Percentiles rank a stretch among this genome's conserved stretches.
Conservation (phyloP, 1,140 invertebrate genomes). For the Apocrypta bakeri region DNA sequence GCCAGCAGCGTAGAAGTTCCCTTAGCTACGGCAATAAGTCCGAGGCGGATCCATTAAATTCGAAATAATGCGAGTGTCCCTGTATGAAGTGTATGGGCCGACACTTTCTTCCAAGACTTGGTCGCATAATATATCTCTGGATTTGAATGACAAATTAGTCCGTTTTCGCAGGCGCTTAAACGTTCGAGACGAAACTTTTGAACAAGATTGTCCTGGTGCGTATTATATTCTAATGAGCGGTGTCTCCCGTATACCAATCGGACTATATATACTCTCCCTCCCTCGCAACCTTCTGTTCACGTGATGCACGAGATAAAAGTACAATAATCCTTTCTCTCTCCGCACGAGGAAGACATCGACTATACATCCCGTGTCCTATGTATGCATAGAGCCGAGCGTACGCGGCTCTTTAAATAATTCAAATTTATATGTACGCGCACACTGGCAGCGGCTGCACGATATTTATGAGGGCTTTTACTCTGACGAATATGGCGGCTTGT, state of each 20-base stretch:
- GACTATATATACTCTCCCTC: not conserved
- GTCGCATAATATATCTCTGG: not conserved
- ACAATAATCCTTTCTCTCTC: conserved; percentile 15
- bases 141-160: conserved; percentile 30
- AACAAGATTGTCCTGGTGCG: not conserved
- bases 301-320: conserved; percentile 13
- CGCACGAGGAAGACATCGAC: not conserved
- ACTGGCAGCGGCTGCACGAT: conserved; percentile 15
- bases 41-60: not conserved
- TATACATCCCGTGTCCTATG: not conserved
- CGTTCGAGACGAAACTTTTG: not conserved
- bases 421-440: conserved; percentile 24
- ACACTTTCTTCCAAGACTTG: not conserved
- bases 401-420: conserved; percentile 15
- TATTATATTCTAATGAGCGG: conserved; percentile 29
- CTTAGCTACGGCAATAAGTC: not conserved
- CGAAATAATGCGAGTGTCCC: not conserved
- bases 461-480: conserved; percentile 35
- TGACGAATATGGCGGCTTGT: conserved; percentile 15
- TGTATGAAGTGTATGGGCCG: not conserved
- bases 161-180: not conserved
- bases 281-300: not conserved
- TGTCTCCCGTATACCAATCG: not conserved
- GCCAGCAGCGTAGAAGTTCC: not conserved
- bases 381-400: not conserved